Evolutionary conservation across 2,888 invertebrate species (phyloP).

Genomic region (Drosophila infuscata): DNA sequence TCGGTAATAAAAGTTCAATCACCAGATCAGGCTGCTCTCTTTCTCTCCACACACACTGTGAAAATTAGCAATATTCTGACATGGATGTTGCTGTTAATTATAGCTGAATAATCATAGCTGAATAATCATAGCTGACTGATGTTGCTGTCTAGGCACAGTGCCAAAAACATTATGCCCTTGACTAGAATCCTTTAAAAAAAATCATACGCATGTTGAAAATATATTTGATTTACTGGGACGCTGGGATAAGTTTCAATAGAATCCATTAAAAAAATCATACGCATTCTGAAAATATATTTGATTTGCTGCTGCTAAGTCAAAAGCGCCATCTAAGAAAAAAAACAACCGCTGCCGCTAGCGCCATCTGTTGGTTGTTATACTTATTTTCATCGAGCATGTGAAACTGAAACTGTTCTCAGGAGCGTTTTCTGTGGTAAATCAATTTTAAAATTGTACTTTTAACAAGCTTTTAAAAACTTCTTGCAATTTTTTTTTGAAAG

Average conservation of each 20-base stretch:
- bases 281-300: neutral
- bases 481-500: neutral
- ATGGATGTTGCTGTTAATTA: conserved; percentile 33
- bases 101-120: conserved; percentile 28
- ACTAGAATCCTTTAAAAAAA: conserved; percentile 24
- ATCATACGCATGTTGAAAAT: neutral
- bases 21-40: neutral
- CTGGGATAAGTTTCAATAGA: neutral
- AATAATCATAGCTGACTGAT: conserved; percentile 17
- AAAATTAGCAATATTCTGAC: conserved; percentile 12
- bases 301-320: neutral
- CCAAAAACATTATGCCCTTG: conserved; percentile 42
- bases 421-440: conserved; percentile 2
- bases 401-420: conserved; percentile 1
- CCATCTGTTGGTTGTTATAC: conserved; percentile 4
- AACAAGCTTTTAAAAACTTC: neutral
- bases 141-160: conserved; percentile 21
- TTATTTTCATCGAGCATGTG: neutral
- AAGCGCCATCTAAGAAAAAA: conserved; percentile 25
- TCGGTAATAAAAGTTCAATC: neutral
- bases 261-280: neutral
- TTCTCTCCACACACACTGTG: neutral
- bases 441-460: neutral
- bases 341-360: neutral
- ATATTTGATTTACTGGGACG: neutral